Base-by-base conservation (phyloP, 2,797 vertebrate species). In the Ctenosaura bakeri region DNA sequence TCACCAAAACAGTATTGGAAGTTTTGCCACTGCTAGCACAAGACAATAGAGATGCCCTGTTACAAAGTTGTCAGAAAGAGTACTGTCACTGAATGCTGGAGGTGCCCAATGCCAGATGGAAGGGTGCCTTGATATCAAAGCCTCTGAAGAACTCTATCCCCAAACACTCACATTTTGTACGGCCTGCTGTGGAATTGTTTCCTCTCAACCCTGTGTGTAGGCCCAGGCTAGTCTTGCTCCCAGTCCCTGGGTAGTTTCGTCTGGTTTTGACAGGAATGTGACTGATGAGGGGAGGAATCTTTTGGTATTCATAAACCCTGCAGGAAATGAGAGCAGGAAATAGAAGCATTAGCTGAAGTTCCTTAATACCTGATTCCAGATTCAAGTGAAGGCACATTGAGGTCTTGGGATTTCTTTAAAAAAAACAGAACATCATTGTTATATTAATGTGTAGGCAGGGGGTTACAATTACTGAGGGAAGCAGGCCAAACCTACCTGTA, bases 281-380 rank as follows among this genome's bases (percentile, higher is more conserved):
- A 77, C 87, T 95, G 88, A 95, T 94, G 78, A 96, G 94, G 0
- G 95, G 93, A 2, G 96, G 94, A 38, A 95, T 96, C 91, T 95
- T 95, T 91, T 96, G 97, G 82, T 94, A 93, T 69, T 95, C 91
- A 0, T 92, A 92, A 2, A 94, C 82, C 84, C 96, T 96, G 74
- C 20, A 14, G 74, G 77, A 83, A 50, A 89, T n/a, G 38, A 1
- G 16, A 24, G 1, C 16, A 82, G 22, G 0, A 0, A 66, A 81
- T 29, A 7, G 52, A 6, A 1, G 35, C 59, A 42, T 52, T 42
- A 50, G 73, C 54, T 80, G 10, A 6, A 50, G 52, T 42, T 29
- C 29, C 29, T 62, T 20, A 84, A 50, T 46, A 24, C 18, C 46
- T 22, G 22, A 52, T 38, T 14, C 35, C 24, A 50, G 4, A 83